Percentiles rank a stretch among this genome's conserved stretches.
These are phyloP conservation scores for Platycnemis pennipes DNA, from an alignment of 2,888 invertebrate species.

Conservation along the genomic window DNA sequence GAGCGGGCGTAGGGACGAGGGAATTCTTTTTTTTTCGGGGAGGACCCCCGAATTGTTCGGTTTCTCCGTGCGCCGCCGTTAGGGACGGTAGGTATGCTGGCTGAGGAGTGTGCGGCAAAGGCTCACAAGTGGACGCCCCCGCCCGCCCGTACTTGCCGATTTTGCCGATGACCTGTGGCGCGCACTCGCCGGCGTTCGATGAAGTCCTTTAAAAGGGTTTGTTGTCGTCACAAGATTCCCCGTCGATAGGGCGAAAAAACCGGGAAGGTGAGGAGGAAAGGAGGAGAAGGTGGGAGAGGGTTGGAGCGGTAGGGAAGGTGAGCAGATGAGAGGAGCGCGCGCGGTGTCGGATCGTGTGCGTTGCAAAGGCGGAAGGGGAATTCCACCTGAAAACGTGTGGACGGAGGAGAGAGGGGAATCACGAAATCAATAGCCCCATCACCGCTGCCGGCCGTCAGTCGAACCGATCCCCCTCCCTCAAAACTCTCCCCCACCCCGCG, in stretches of 20 bases:
- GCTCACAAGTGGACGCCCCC: constrained; percentile 10
- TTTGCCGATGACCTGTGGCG: constrained; percentile 48
- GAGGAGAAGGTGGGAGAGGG: neutral
- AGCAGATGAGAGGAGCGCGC: neutral
- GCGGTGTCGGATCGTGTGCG: constrained; percentile 45
- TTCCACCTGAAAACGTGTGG: constrained; percentile 45
- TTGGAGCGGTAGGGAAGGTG: neutral
- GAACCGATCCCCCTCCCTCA: constrained; percentile 16
- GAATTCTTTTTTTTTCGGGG: neutral
- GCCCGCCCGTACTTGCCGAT: neutral
- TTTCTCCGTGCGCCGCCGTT: neutral
- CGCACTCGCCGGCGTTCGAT: constrained; percentile 45
- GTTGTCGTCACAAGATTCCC: constrained; percentile 60
- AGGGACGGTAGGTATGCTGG: neutral
- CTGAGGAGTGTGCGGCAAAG: neutral
- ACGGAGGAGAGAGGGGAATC: constrained; percentile 56
- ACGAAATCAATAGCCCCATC: constrained; percentile 66
- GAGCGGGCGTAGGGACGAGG: neutral
- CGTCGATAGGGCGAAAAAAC: constrained; percentile 38
- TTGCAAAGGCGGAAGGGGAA: constrained; percentile 41
- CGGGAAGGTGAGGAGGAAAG: neutral
- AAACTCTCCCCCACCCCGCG: no score
- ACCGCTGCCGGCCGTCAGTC: constrained; percentile 35
- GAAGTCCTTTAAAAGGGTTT: constrained; percentile 54
- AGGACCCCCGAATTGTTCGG: neutral